Evolutionary conservation across 2,113 vertebrate genomes (phyloP), one percentile per base, ranked within the genome.

Genomic region (Vimba vimba): DNA sequence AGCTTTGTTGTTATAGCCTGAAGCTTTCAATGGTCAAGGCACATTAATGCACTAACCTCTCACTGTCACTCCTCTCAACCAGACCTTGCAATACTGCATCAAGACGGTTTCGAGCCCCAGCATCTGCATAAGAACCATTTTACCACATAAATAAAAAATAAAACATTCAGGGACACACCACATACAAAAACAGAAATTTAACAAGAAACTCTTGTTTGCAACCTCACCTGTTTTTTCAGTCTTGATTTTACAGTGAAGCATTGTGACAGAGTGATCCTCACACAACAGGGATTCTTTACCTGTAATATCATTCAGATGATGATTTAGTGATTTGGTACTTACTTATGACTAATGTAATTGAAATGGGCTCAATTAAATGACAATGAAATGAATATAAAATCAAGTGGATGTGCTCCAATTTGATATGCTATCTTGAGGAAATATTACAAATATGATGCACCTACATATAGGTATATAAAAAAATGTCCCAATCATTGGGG

Each of bases 161-260:
- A n/a, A n/a, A n/a, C n/a, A n/a, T n/a, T n/a, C 55, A n/a, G 11
- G 6, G 7, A 64, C 15, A 43, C 21, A 21, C 4, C 23, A 19
- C 13, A n/a, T 33, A 19, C 39, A 17, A 8, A 55, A 71, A n/a
- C 3, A 73, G 17, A 60, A 43, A n/a, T 82, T n/a, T 10, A n/a
- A 60, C 19, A 33, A 23, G 11, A 64, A 23, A 27, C 30, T n/a
- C 5, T 30, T 13, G 15, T 23, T 43, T 33, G 12, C 2, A 15
- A 6, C 39, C 89, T 90, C 86, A 97, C 96, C 96, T 91, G 93
- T 91, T 88, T 94, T 95, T 89, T 96, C 96, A 23, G 93, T 94
- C 91, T 97, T 96, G 79, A 96, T 94, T 90, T 96, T 97, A 25
- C 93, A 90, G 79, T 94, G 94, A 5, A 95, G 92, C 96, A 97